A percentile compares a stretch with the other conserved stretches of the same genome.
phyloP scores from a whole-genome alignment of 2,888 invertebrate species.

The Xanthostigma xanthostigma region DNA sequence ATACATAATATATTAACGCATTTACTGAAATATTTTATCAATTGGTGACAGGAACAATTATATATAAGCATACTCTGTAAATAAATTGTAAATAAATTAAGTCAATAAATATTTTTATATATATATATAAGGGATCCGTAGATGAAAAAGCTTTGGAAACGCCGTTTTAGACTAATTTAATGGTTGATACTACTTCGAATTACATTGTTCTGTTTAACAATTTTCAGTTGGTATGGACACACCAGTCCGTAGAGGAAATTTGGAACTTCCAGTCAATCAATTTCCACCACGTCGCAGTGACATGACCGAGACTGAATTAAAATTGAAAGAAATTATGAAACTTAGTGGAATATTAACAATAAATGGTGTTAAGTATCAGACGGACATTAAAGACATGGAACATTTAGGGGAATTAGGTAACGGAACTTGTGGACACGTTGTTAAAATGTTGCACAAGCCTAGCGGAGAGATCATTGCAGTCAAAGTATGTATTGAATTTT shows the following conservation, averaged over 20 bases:
- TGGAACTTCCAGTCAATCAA: constrained; percentile 42
- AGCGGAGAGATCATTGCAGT: constrained; percentile 83
- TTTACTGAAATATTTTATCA: too few relatives aligned
- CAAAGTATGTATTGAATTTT: constrained; percentile 42
- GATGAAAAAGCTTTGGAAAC: background rate
- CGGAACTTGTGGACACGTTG: constrained; percentile 95
- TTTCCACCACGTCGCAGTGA: constrained; percentile 37
- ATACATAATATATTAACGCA: too few relatives aligned
- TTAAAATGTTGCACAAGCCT: constrained; percentile 85
- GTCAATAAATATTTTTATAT: too few relatives aligned
- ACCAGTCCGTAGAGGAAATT: constrained; percentile 30
- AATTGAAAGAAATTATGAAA: constrained; percentile 84
- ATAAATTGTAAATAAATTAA: too few relatives aligned
- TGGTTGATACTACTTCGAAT: background rate
- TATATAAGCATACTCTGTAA: too few relatives aligned
- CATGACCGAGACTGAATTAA: constrained; percentile 57
- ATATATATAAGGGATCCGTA: too few relatives aligned
- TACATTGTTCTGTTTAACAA: constrained; percentile 10
- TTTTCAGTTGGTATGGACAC: constrained; percentile 32
- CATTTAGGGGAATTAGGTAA: constrained; percentile 80
- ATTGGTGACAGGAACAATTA: too few relatives aligned
- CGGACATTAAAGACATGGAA: constrained; percentile 69
- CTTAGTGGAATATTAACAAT: constrained; percentile 82
- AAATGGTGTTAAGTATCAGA: constrained; percentile 60
- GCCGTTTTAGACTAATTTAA: background rate